Conservation (phyloP, 2,797 vertebrate species). For the Nothura maculosa region DNA sequence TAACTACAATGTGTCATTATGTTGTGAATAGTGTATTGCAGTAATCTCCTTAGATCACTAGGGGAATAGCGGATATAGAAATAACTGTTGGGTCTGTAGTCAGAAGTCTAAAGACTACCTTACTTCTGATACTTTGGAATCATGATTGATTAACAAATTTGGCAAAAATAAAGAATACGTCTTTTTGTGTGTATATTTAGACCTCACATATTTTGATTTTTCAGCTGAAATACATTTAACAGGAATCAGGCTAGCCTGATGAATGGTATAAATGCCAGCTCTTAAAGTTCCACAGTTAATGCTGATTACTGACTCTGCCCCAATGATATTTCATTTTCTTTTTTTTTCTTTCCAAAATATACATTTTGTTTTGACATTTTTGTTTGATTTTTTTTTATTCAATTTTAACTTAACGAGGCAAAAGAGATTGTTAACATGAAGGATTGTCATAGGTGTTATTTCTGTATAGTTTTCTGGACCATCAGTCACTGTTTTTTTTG, state of each 20-base stretch:
- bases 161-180: background rate
- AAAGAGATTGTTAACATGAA: background rate
- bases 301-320: background rate
- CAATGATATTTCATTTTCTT: background rate
- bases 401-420: background rate
- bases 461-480: background rate
- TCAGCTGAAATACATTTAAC: background rate
- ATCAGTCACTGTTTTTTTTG: background rate
- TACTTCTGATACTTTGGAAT: background rate
- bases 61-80: background rate
- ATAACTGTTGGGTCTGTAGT: background rate
- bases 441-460: background rate
- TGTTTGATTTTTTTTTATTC: background rate
- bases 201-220: background rate
- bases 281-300: background rate
- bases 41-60: background rate
- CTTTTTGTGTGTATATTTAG: background rate
- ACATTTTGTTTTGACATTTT: background rate
- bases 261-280: background rate
- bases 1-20: conserved; percentile 1
- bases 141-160: background rate
- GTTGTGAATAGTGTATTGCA: background rate
- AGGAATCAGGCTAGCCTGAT: background rate
- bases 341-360: background rate
- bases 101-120: background rate